Conservation (phyloP, 35 echinoderm and acorn worm species). For the Apostichopus californicus region DNA sequence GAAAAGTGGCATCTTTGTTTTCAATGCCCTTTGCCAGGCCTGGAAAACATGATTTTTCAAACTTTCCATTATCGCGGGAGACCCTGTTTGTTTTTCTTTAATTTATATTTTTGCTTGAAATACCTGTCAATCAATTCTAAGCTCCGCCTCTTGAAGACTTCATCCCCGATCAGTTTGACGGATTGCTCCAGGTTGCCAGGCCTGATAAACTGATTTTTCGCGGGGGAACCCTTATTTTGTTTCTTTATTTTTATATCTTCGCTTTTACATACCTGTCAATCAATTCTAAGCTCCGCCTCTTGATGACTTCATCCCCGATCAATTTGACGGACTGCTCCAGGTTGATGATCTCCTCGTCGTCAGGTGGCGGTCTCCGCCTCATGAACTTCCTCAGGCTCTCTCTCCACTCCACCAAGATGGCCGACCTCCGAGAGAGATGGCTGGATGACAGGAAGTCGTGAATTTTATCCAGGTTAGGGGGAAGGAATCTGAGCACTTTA, state of each 20-base stretch:
- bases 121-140: slow-evolving; percentile 74
- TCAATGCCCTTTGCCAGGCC: no score
- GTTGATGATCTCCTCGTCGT: slow-evolving; percentile 67
- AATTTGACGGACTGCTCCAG: slow-evolving; percentile 65
- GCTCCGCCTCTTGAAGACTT: slow-evolving; percentile 71
- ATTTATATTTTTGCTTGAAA: no score
- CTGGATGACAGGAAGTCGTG: slow-evolving; percentile 59
- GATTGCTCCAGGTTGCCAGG: slow-evolving; percentile 44
- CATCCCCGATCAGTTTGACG: slow-evolving; percentile 67
- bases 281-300: slow-evolving; percentile 69
- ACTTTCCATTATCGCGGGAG: no score
- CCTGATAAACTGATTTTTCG: no score
- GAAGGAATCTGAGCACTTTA: slow-evolving; percentile 84
- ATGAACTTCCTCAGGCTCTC: slow-evolving; percentile 80
- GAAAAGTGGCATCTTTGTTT: no score
- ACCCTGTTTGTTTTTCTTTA: no score
- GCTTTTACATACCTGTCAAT: slow-evolving; percentile 62
- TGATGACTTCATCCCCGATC: slow-evolving; percentile 65
- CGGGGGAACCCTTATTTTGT: no score
- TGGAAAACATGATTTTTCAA: no score
- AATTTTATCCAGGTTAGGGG: slow-evolving; percentile 70
- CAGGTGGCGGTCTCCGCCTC: slow-evolving; percentile 55
- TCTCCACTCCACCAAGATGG: slow-evolving; percentile 71
- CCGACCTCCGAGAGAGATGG: slow-evolving; percentile 11
- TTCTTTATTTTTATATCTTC: no score